Evolutionary conservation across 2,113 vertebrate species (phyloP), one percentile per base, ranked within the genome.

Genomic region (Dicrurus megarhynchus): DNA sequence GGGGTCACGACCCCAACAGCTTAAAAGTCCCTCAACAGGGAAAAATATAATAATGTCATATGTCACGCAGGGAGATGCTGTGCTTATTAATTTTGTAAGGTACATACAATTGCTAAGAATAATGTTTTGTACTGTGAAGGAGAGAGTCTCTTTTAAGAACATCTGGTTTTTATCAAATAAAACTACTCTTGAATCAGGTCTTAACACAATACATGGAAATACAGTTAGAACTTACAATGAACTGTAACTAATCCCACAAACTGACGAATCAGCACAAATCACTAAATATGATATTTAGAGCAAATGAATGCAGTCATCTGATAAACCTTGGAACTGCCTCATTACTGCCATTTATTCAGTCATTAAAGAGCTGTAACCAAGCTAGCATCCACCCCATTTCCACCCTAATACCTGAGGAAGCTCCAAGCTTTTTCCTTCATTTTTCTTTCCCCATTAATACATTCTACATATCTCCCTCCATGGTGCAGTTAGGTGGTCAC

Each of bases 91-190:
- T 96, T 97, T 91, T 95, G 89, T 94, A 96, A 97, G 94, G 94
- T 97, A 91, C 96, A 75, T 96, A 93, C 94, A 97, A 96, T 97
- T 96, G 94, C 93, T 93, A 97, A 97, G 95, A 97, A 97, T 97
- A 97, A 96, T 97, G 96, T 97, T 97, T 97, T 94, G 90, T 80
- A 50, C 96, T 96, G 87, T 70, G 76, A 95, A 96, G 94, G 87
- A 97, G 83, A 83, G 78, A 91, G 89, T 94, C 75, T 94, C 95
- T 97, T 95, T 96, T 90, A 97, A 93, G 95, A 95, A 97, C 97
- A 97, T 97, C 97, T 97, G 97, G 11, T 97, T 97, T 97, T 97
- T 97, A 97, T 97, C 97, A 97, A 89, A 95, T 91, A 89, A 93
- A 97, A 96, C 96, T 97, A 93, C 92, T 97, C 95, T 96, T 87